Evolutionary conservation across 2,888 invertebrate species (phyloP).

Genomic region (Hirtodrosophila trivittata): DNA sequence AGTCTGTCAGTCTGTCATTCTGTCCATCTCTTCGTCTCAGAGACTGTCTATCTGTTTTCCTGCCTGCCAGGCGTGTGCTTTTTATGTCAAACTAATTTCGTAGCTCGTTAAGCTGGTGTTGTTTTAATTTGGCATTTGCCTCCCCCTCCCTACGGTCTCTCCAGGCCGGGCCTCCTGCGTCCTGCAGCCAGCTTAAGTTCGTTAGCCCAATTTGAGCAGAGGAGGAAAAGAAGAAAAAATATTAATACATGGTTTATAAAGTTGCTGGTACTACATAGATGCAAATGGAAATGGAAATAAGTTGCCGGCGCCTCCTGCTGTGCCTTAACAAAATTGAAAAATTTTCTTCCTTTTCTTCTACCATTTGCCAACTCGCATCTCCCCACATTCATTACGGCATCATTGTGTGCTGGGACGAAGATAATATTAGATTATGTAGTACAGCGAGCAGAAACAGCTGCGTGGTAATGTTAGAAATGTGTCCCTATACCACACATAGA

Average conservation of each 20-base stretch:
- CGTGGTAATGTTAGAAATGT: constrained; percentile 39
- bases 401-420: constrained; percentile 64
- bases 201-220: constrained; percentile 77
- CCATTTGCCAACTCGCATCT: constrained; percentile 7
- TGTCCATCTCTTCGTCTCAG: constrained; percentile 7
- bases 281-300: constrained; percentile 43
- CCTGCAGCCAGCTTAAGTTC: constrained; percentile 59
- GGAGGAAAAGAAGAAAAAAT: too few relatives aligned
- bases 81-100: constrained; percentile 78
- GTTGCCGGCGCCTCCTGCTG: constrained; percentile 14
- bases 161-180: background rate
- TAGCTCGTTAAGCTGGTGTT: constrained; percentile 74
- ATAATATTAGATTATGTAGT: constrained; percentile 74
- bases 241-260: constrained; percentile 75
- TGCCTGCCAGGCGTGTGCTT: constrained; percentile 55
- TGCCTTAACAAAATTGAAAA: constrained; percentile 62
- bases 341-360: constrained; percentile 40
- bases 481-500: background rate
- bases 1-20: too few relatives aligned
- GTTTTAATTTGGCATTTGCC: constrained; percentile 69
- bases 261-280: constrained; percentile 40
- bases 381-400: constrained; percentile 71
- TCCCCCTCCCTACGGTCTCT: background rate
- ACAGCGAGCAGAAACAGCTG: constrained; percentile 45
- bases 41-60: constrained; percentile 17